phyloP scores from a whole-genome alignment of 1,140 invertebrate genomes.

The Drosophila kikkawai region DNA sequence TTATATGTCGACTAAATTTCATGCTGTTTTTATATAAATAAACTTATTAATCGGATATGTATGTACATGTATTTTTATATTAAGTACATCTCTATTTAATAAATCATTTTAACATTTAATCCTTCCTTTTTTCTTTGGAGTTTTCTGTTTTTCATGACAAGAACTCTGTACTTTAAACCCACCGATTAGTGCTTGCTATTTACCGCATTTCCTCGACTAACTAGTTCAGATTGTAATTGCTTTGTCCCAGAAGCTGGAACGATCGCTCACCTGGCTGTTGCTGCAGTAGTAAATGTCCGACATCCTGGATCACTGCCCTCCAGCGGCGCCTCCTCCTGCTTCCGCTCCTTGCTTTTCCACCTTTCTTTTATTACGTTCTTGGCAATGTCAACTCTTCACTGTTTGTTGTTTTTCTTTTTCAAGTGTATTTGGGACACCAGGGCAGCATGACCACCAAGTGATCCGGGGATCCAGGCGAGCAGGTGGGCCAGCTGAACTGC shows the following conservation, averaged over 20 bases:
- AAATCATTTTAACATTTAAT: no score
- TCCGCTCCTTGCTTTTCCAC: background rate
- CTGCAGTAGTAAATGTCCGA: slow-evolving; percentile 81
- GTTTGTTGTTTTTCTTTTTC: background rate
- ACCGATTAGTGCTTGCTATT: background rate
- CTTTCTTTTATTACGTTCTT: slow-evolving; percentile 1
- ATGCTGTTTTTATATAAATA: no score
- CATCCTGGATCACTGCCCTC: slow-evolving; percentile 59
- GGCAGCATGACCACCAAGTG: slow-evolving; percentile 38
- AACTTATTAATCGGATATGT: no score
- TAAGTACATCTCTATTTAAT: no score
- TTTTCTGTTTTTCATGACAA: background rate
- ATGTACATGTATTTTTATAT: no score
- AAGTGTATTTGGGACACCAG: slow-evolving; percentile 3
- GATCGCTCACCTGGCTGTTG: slow-evolving; percentile 67
- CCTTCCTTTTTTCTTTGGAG: no score
- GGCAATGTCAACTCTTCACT: background rate
- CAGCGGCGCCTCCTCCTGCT: slow-evolving; percentile 17
- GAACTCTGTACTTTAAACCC: background rate
- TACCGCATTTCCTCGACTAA: slow-evolving; percentile 10
- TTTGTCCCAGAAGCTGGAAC: slow-evolving; percentile 19
- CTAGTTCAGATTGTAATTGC: slow-evolving; percentile 17
- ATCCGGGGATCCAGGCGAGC: slow-evolving; percentile 21
- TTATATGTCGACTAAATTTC: no score
- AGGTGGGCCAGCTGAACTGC: slow-evolving; percentile 15